Evolutionary conservation across 2,888 invertebrate genomes (phyloP).

Genomic region (Tenthredo scrophulariae): DNA sequence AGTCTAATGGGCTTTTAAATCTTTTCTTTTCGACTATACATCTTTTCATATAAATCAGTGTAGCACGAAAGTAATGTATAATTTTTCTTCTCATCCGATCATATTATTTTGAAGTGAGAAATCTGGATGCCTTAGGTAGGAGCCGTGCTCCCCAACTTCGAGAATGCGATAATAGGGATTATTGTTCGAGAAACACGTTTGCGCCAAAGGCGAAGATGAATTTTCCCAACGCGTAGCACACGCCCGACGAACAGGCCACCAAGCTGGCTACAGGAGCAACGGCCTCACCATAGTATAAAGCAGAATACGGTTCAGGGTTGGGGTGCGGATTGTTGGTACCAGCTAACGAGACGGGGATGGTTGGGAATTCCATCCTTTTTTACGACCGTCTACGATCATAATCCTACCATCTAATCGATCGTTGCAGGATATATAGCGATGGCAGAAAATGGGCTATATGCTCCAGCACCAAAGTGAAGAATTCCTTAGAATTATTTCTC

Average conservation of each 20-base stretch:
- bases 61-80: background rate
- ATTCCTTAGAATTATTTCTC: background rate
- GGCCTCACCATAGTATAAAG: background rate
- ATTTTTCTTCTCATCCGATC: constrained; percentile 17
- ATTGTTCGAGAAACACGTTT: constrained; percentile 60
- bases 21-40: background rate
- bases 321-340: constrained; percentile 3
- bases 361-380: background rate
- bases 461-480: background rate
- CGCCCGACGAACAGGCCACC: constrained; percentile 30
- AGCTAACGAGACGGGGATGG: constrained; percentile 34
- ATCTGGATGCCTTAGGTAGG: constrained; percentile 21
- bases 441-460: background rate
- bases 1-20: background rate
- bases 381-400: background rate
- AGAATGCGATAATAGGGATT: constrained; percentile 59
- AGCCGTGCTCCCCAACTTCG: background rate
- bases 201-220: constrained; percentile 58
- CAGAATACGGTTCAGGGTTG: constrained; percentile 23
- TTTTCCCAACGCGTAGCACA: constrained; percentile 31
- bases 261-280: constrained; percentile 26
- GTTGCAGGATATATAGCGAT: background rate
- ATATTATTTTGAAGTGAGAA: constrained; percentile 30
- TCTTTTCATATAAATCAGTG: constrained; percentile 9
- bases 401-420: background rate